A percentile compares a stretch with the other conserved stretches of the same genome.
These are phyloP conservation scores for Ornithorhynchus anatinus DNA, from an alignment of 2,113 vertebrate genomes.

Conservation along the genomic window DNA sequence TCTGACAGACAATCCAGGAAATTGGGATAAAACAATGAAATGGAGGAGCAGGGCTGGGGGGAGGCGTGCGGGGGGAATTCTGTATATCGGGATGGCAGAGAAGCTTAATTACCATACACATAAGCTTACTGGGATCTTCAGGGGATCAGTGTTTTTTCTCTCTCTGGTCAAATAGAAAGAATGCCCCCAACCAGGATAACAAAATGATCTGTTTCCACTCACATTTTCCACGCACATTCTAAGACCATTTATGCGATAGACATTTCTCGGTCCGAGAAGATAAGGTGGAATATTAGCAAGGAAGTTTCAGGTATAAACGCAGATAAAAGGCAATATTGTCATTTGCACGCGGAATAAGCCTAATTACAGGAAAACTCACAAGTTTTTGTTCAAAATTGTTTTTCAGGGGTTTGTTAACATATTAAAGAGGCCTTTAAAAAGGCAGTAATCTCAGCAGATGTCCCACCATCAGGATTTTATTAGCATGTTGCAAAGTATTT, in stretches of 20 bases:
- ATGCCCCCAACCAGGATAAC: neutral
- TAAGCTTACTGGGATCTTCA: too few species aligned
- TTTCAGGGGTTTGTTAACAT: slow-evolving; percentile 24
- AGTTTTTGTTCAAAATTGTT: slow-evolving; percentile 20
- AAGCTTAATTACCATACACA: too few species aligned
- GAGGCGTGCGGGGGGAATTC: too few species aligned
- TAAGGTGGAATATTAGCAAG: neutral
- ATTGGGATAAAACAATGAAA: too few species aligned
- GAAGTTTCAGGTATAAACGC: neutral
- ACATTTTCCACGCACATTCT: neutral
- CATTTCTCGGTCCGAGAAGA: too few species aligned
- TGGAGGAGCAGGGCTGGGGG: too few species aligned
- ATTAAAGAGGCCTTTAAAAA: slow-evolving; percentile 40
- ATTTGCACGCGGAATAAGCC: slow-evolving; percentile 26
- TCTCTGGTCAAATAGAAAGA: neutral
- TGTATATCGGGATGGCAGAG: too few species aligned
- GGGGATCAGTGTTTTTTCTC: neutral
- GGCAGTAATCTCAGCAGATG: slow-evolving; percentile 43
- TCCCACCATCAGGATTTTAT: slow-evolving; percentile 30
- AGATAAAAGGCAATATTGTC: neutral
- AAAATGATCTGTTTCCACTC: neutral
- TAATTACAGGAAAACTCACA: slow-evolving; percentile 16
- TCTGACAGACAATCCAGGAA: too few species aligned
- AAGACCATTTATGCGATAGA: too few species aligned
- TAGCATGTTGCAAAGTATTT: slow-evolving; percentile 14